A percentile compares a stretch with the other conserved stretches of the same genome.
These are phyloP conservation scores for Peromyscus leucopus DNA, from an alignment of 2,113 vertebrate genomes.

Conservation along the genomic window DNA sequence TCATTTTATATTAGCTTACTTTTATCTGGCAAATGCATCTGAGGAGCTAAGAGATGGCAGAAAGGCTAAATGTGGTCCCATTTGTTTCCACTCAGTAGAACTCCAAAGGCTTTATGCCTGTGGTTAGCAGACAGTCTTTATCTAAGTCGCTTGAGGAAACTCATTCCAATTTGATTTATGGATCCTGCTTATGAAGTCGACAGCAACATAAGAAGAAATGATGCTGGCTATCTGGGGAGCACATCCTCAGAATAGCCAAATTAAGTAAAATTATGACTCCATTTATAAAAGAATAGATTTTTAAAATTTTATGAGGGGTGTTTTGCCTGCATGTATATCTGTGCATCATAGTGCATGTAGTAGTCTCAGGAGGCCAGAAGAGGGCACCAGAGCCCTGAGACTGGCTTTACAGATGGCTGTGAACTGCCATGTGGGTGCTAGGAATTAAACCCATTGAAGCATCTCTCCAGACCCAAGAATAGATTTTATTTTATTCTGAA, in stretches of 20 bases:
- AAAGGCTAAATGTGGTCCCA: constrained; percentile 11
- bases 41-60: not conserved
- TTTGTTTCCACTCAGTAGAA: constrained; percentile 23
- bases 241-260: not conserved
- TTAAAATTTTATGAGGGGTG: not conserved
- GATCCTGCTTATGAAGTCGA: not conserved
- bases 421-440: not conserved
- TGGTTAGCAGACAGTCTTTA: not conserved
- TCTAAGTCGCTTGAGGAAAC: not conserved
- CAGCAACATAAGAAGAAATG: not conserved
- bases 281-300: not conserved
- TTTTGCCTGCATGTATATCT: not conserved
- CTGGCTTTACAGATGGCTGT: not conserved
- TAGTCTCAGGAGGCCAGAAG: not conserved
- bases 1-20: not conserved
- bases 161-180: not conserved
- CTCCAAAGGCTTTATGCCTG: not conserved
- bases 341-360: not conserved
- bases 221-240: not conserved
- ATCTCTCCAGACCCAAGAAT: not conserved
- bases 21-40: not conserved
- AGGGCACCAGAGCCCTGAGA: not conserved
- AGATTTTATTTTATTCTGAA: not conserved
- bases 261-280: not conserved
- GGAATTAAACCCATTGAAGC: not conserved